phyloP scores from a whole-genome alignment of 2,888 invertebrate species.

The Agonum fuliginosum region DNA sequence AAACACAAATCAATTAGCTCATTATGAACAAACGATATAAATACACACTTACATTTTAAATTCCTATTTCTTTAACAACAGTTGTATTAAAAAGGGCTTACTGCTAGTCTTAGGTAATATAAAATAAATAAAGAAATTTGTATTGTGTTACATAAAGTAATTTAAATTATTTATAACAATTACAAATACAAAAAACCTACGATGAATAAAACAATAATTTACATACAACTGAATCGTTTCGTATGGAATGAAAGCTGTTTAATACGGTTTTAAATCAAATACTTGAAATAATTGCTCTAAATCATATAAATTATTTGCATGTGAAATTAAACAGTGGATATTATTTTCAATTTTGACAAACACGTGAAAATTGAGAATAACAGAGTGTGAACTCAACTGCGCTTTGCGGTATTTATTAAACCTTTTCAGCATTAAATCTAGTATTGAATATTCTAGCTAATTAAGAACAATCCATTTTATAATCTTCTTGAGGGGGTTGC shows the following conservation, averaged over 20 bases:
- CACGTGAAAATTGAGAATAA: slow-evolving; percentile 20
- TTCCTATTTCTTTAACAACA: too few relatives aligned
- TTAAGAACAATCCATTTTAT: slow-evolving; percentile 64
- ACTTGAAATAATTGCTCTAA: slow-evolving; percentile 21
- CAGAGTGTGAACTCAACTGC: slow-evolving; percentile 39
- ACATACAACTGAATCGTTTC: slow-evolving; percentile 46
- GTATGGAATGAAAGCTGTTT: slow-evolving; percentile 58
- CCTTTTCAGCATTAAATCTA: slow-evolving; percentile 53
- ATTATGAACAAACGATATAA: too few relatives aligned
- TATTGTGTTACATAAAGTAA: slow-evolving; percentile 55
- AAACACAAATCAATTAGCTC: too few relatives aligned
- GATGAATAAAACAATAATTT: slow-evolving; percentile 58
- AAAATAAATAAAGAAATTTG: not conserved
- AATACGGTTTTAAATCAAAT: slow-evolving; percentile 36
- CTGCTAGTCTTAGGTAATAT: too few relatives aligned
- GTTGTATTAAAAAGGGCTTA: too few relatives aligned
- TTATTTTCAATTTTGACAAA: slow-evolving; percentile 38
- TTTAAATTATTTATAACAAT: slow-evolving; percentile 58
- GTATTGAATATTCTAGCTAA: slow-evolving; percentile 45
- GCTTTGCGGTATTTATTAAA: slow-evolving; percentile 53
- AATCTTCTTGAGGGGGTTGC: slow-evolving; percentile 61
- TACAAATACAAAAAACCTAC: slow-evolving; percentile 58
- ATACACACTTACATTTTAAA: too few relatives aligned
- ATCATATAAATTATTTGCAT: slow-evolving; percentile 19
- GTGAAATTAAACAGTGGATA: slow-evolving; percentile 34